Conservation (phyloP, 2,797 vertebrate species). For the Pseudopleuronectes americanus region DNA sequence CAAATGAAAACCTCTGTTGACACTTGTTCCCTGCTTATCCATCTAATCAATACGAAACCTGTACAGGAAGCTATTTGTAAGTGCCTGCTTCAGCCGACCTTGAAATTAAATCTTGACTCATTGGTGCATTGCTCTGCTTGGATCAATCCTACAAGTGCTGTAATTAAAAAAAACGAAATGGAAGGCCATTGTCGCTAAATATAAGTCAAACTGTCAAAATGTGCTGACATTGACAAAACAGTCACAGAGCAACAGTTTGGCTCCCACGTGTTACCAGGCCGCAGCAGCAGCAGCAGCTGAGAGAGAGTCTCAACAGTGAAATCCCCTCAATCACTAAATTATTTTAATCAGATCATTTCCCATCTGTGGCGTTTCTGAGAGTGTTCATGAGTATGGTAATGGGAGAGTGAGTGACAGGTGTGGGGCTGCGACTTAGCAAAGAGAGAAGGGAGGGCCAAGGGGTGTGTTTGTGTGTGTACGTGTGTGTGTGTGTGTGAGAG, state of each 20-base stretch:
- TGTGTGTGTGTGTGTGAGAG: conserved; percentile 11
- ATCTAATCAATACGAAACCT: conserved; percentile 46
- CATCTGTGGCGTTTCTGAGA: conserved; percentile 67
- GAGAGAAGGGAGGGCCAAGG: conserved; percentile 34
- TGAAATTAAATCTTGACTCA: conserved; percentile 64
- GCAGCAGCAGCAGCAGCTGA: conserved; percentile 2
- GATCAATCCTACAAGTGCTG: conserved; percentile 44
- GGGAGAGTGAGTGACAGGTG: conserved; percentile 73
- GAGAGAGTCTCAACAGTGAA: conserved; percentile 1
- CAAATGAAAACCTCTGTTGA: background rate
- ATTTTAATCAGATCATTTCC: conserved; percentile 75
- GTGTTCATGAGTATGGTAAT: conserved; percentile 59
- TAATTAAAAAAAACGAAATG: conserved; percentile 1
- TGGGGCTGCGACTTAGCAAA: conserved; percentile 64
- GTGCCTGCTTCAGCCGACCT: conserved; percentile 54
- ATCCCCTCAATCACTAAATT: conserved; percentile 70
- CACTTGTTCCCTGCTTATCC: background rate
- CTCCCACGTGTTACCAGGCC: conserved; percentile 32
- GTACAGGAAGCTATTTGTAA: conserved; percentile 49
- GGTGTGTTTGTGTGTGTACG: conserved; percentile 11
- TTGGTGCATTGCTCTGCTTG: conserved; percentile 32
- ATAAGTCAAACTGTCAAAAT: conserved; percentile 19
- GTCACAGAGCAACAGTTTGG: conserved; percentile 25
- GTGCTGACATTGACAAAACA: conserved; percentile 50
- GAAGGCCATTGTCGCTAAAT: conserved; percentile 22